Base-by-base conservation (phyloP, 2,113 vertebrate species). In the Mesoclemmys tuberculata region DNA sequence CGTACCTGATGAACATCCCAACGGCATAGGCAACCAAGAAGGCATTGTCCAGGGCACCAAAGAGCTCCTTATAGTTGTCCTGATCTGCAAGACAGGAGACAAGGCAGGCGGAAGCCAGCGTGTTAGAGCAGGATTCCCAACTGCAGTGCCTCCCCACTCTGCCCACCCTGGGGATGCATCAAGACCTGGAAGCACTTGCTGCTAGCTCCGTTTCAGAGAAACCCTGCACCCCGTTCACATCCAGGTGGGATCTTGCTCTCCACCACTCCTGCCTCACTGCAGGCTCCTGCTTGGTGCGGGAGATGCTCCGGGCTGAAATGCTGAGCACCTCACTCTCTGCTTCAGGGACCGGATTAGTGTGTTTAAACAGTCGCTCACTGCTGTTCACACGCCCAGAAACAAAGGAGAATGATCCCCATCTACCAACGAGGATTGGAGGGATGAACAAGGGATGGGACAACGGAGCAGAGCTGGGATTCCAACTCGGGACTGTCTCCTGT, bases 1-100 rank as follows among this genome's bases (percentile, higher is more conserved):
- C 75, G 22, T 93, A 99, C 99, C 99, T 99, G 98, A 99, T 98
- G 80, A 99, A 99, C 99, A 99, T 99, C 96, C 99, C 99, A 0
- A 99, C 98, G 91, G 99, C 99, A 0, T 99, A 99, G 78, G 99
- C 98, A 89, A 99, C 98, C 35, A 99, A 98, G 96, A 99, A 99
- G 92, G 98, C 99, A 1, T 99, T 99, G 93, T 99, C 99, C 98
- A 99, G 86, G 0, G 98, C 98, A 22, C 99, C 99, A 78, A 99
- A 99, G 46, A 99, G 96, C 6, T 99, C 98, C 89, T 99, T 98
- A 85, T 99, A 99, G 98, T 99, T 99, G 87, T 98, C 97, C 88
- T 98, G 97, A 95, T 99, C 99, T 99, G 95, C 58, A 95, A 88
- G 96, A 54, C 48, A 86, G 93, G 0, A 5, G 21, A 83, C 51